Evolutionary conservation across 2,113 vertebrate genomes (phyloP).

Genomic region (Sorex araneus): DNA sequence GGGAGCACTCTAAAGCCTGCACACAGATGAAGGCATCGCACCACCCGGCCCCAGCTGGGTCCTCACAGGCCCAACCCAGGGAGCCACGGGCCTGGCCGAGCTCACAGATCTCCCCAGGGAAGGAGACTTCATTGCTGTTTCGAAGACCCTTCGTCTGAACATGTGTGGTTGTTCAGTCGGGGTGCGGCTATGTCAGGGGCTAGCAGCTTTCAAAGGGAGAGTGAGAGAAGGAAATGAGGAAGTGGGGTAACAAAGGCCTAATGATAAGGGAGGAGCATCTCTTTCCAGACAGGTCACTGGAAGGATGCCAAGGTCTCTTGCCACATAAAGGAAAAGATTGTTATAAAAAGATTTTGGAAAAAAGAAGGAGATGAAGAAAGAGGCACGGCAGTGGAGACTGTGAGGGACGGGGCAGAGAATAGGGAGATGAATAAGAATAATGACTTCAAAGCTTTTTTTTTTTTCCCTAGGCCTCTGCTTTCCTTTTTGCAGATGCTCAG

Average conservation of each 20-base stretch:
- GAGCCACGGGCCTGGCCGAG: slow-evolving; percentile 35
- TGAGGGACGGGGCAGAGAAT: slow-evolving; percentile 77
- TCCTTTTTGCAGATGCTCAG: slow-evolving; percentile 91
- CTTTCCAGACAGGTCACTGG: slow-evolving; percentile 76
- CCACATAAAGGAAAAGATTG: slow-evolving; percentile 80
- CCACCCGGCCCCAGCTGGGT: slow-evolving; percentile 36
- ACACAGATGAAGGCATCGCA: slow-evolving; percentile 58
- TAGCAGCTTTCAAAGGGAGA: slow-evolving; percentile 74
- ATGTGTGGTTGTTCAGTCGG: slow-evolving; percentile 62
- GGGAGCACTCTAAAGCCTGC: neutral
- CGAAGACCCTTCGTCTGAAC: slow-evolving; percentile 63
- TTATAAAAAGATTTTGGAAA: slow-evolving; percentile 75
- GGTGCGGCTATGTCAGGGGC: slow-evolving; percentile 51
- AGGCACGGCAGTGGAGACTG: slow-evolving; percentile 73
- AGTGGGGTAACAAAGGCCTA: slow-evolving; percentile 75
- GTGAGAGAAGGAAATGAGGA: slow-evolving; percentile 70
- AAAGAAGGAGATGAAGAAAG: slow-evolving; percentile 77
- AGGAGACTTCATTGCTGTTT: slow-evolving; percentile 56
- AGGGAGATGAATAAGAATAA: slow-evolving; percentile 92
- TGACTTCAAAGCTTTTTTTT: slow-evolving; percentile 89
- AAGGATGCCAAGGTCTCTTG: slow-evolving; percentile 73
- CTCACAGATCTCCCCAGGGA: slow-evolving; percentile 37
- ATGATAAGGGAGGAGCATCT: slow-evolving; percentile 77
- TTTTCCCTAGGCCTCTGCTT: slow-evolving; percentile 89
- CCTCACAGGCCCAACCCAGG: slow-evolving; percentile 23